Percentiles rank a stretch among this genome's conserved stretches.
Conservation (phyloP, 2,797 vertebrate species). For the Coluber constrictor region DNA sequence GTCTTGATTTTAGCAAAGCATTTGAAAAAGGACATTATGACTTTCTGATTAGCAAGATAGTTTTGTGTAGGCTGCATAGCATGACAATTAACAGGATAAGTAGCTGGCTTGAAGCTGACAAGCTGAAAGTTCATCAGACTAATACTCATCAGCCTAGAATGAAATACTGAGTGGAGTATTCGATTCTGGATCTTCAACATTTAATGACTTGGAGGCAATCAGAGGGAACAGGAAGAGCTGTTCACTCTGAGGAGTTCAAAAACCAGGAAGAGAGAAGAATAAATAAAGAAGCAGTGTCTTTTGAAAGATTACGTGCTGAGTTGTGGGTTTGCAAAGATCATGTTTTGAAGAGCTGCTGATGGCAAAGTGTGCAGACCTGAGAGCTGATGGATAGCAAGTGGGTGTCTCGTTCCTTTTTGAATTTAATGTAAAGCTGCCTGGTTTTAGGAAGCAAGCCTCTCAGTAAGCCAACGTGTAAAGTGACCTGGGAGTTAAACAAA, state of each 20-base stretch:
- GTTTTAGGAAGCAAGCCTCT: background rate
- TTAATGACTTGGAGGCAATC: background rate
- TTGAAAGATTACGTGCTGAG: background rate
- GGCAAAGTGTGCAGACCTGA: background rate
- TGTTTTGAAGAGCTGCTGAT: background rate
- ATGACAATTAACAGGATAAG: background rate
- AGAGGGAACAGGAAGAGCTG: background rate
- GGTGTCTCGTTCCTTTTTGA: background rate
- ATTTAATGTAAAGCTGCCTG: background rate
- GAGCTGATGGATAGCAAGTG: background rate
- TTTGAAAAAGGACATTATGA: background rate
- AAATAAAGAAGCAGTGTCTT: background rate
- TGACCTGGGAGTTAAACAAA: background rate
- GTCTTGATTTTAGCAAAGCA: background rate
- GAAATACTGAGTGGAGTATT: background rate
- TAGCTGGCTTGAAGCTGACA: background rate
- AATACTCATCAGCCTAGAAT: background rate
- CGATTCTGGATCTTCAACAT: background rate
- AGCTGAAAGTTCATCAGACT: background rate
- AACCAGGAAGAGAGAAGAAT: background rate
- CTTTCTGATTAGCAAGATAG: background rate
- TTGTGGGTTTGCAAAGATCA: background rate
- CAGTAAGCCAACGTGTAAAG: background rate
- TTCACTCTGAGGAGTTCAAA: background rate
- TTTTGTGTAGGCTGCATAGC: background rate